Base-by-base conservation (phyloP, 2,888 invertebrate species). In the Willowsia nigromaculata region DNA sequence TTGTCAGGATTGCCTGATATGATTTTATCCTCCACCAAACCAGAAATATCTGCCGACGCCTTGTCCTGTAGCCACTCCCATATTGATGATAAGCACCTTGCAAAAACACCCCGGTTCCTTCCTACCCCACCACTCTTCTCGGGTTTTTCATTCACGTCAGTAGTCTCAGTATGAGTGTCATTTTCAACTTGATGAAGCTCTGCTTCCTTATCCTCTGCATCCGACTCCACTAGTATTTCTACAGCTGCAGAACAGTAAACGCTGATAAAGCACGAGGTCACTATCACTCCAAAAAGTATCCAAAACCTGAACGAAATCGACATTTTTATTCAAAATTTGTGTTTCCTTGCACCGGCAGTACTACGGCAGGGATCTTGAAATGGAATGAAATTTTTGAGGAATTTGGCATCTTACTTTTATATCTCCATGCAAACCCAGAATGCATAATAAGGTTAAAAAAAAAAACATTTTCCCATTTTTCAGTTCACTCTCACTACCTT, bases 1-100 rank as follows among this genome's bases (percentile, higher is more conserved):
- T 88, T 80, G 30, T 90, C 65, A 2, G 89, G 89, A 82, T 90
- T 68, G 15, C 86, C 89, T 1, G 90, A 89, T 40, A 90, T 89
- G 62, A 90, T 81, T n/a, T 87, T 71, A 9, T 89, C 89, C 43
- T 84, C 85, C 0, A 88, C 83, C 13, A 87, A 22, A 0, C 9
- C 74, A 33, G 78, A 33, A 22, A 81, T 25, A 3, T 25, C 27
- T 0, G 25, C 0, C 0, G 37, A 53, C 2, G 74, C 85, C 47
- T 81, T 74, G 18, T 27, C 71, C n/a, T 65, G 50, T 15, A 89
- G 22, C 85, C 81, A 85, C 0, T 71, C 40, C 85, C 71, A 85
- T 3, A 89, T 43, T 3, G 71, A 33, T 0, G 25, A 25, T 4
- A 89, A 81, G 27, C 89, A 89, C 62, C 80, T 78, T 68, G 40